A percentile compares a stretch with the other conserved stretches of the same genome.
phyloP scores from a whole-genome alignment of 2,797 vertebrate species.

The Astyanax mexicanus region DNA sequence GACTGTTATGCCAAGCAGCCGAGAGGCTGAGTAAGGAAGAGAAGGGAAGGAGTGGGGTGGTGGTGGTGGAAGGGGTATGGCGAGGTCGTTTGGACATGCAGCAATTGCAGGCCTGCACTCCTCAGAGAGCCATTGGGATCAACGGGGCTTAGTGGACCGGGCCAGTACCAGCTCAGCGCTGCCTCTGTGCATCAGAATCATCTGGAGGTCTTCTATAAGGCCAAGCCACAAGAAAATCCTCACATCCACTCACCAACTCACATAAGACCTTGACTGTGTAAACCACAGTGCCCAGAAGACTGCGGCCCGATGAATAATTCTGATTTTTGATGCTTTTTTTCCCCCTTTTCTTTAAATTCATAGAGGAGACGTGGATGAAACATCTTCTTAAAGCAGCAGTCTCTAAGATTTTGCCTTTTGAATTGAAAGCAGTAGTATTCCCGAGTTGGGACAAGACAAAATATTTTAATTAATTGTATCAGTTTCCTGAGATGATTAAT shows the following conservation, averaged over 20 bases:
- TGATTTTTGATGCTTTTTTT: slow-evolving; percentile 55
- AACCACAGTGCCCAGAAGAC: slow-evolving; percentile 66
- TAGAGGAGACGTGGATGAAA: not conserved
- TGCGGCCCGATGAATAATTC: slow-evolving; percentile 77
- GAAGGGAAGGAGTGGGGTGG: slow-evolving; percentile 64
- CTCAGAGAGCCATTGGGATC: slow-evolving; percentile 80
- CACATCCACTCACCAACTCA: slow-evolving; percentile 66
- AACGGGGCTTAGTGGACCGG: slow-evolving; percentile 77
- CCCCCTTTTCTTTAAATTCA: slow-evolving; percentile 53
- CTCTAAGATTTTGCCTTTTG: too few species aligned
- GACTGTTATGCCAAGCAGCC: slow-evolving; percentile 71
- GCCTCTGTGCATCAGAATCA: slow-evolving; percentile 70
- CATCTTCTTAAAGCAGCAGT: too few species aligned
- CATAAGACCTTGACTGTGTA: slow-evolving; percentile 72
- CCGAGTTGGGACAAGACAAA: too few species aligned
- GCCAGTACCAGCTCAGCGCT: slow-evolving; percentile 61
- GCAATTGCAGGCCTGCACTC: slow-evolving; percentile 73
- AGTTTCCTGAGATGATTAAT: too few species aligned
- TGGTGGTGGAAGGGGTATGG: slow-evolving; percentile 67
- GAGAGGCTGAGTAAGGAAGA: slow-evolving; percentile 66
- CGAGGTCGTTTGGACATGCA: slow-evolving; percentile 70
- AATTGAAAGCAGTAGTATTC: too few species aligned
- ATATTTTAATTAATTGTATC: too few species aligned
- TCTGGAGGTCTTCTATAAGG: slow-evolving; percentile 66
- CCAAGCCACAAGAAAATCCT: slow-evolving; percentile 54